Evolutionary conservation across 1,140 invertebrate genomes (phyloP), one percentile per base, ranked within the genome.

Genomic region (Nomia melanderi): DNA sequence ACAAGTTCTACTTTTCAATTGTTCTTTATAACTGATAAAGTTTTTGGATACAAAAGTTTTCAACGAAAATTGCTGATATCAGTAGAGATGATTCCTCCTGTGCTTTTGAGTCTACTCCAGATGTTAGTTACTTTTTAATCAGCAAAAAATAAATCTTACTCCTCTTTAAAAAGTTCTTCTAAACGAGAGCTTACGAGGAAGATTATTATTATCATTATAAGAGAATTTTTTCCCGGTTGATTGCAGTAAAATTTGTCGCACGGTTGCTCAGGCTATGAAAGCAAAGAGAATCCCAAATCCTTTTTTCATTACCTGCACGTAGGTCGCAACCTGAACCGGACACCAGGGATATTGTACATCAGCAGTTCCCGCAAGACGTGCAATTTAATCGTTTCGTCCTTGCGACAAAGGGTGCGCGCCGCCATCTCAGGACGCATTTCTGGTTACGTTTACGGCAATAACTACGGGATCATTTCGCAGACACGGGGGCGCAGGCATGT

Each of bases 281-380:
- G 57, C 41, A 44, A 66, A 67, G 64, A 59, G 56, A 20, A 36
- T 62, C 29, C 47, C 4, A 56, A 57, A 66, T 60, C 57, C 36
- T 69, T 84, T 70, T 54, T 82, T 75, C 81, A 81, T 84, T 84
- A 84, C 50, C 78, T 23, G 12, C 66, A 67, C 54, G 53, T 27
- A 75, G 66, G 53, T 33, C 27, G 65, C 57, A 57, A 71, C 50
- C 65, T 84, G 83, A 57, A 50, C 71, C 75, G 70, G 82, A 85
- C 83, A 84, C 84, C 79, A 69, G 82, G 23, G 76, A 85, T 85
- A 84, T 85, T 79, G 71, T 84, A 76, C 79, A 85, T 85, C 78
- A 77, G 53, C 83, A 39, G 69, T 64, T 67, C 74, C 57, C 41
- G 54, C 54, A 77, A 69, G 81, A 77, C 69, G 77, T 83, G 81